Conservation (phyloP, 30 jellyfish, hydroid and myxozoan genomes). For the Pelagia noctiluca region DNA sequence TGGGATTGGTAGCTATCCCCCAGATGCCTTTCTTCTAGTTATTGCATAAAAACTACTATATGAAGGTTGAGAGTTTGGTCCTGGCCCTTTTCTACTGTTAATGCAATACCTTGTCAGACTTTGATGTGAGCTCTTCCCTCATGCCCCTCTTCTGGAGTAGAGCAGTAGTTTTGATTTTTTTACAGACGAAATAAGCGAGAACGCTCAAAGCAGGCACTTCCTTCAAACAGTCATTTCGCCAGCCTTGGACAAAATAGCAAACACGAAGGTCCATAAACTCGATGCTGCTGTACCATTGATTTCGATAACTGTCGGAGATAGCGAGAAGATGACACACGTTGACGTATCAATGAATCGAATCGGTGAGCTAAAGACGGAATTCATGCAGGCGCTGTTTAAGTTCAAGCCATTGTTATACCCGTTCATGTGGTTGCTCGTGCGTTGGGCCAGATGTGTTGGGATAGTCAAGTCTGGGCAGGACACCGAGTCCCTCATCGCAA, state of each 20-base stretch:
- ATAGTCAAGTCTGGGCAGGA: constrained; percentile 50
- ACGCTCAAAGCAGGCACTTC: constrained; percentile 43
- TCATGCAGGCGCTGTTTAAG: constrained; percentile 59
- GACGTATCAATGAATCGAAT: constrained; percentile 72
- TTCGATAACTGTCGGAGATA: constrained; percentile 67
- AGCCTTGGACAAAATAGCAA: constrained; percentile 68
- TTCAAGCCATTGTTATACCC: constrained; percentile 28
- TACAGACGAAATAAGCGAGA: neutral
- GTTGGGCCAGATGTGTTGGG: constrained; percentile 83
- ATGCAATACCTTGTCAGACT: no score
- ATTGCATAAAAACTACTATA: no score
- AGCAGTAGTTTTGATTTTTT: no score
- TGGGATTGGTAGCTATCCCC: no score
- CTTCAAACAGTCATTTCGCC: constrained; percentile 53
- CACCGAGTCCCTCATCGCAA: constrained; percentile 55
- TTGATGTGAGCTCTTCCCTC: no score
- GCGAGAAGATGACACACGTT: constrained; percentile 29
- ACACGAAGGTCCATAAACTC: constrained; percentile 55
- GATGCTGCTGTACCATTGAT: constrained; percentile 69
- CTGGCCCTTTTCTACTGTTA: no score
- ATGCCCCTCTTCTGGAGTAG: no score
- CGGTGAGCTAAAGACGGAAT: constrained; percentile 68
- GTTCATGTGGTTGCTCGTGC: constrained; percentile 78
- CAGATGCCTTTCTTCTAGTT: no score
- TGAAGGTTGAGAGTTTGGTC: no score